A percentile compares a stretch with the other conserved stretches of the same genome.
Evolutionary conservation across 35 echinoderm and acorn worm species (phyloP).

Genomic region (Apostichopus japonicus): DNA sequence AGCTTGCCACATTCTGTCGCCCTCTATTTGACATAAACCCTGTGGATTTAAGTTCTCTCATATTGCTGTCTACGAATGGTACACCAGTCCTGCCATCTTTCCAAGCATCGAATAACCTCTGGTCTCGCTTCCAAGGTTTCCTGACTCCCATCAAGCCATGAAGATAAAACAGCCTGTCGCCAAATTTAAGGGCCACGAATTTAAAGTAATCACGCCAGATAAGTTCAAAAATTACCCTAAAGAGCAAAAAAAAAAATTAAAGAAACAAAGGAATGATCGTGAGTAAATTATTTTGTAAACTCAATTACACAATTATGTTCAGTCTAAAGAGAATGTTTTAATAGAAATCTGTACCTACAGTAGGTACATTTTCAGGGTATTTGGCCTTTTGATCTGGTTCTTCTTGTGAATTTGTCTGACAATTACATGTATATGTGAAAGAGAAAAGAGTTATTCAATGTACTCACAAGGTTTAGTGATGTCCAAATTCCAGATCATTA

Average conservation of each 20-base stretch:
- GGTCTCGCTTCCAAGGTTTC: slow-evolving; percentile 69
- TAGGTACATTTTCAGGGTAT: too few relatives aligned
- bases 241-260: slow-evolving; percentile 32
- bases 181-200: slow-evolving; percentile 87
- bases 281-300: background rate
- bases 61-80: slow-evolving; percentile 88
- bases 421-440: too few relatives aligned
- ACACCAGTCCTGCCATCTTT: slow-evolving; percentile 77
- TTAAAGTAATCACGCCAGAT: slow-evolving; percentile 94
- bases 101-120: slow-evolving; percentile 80
- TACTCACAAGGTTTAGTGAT: too few relatives aligned
- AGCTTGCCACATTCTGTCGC: slow-evolving; percentile 89
- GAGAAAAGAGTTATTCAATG: too few relatives aligned
- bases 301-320: too few relatives aligned
- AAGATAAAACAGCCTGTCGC: slow-evolving; percentile 71
- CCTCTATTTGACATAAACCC: slow-evolving; percentile 96
- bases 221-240: slow-evolving; percentile 84
- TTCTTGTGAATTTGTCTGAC: too few relatives aligned
- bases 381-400: too few relatives aligned
- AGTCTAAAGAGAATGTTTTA: too few relatives aligned
- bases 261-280: background rate
- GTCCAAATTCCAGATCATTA: too few relatives aligned
- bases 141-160: slow-evolving; percentile 65
- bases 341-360: too few relatives aligned
- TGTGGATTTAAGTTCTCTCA: slow-evolving; percentile 77